Evolutionary conservation across 2,797 vertebrate species (phyloP), one percentile per base, ranked within the genome.

Genomic region (Sarcoramphus papa): DNA sequence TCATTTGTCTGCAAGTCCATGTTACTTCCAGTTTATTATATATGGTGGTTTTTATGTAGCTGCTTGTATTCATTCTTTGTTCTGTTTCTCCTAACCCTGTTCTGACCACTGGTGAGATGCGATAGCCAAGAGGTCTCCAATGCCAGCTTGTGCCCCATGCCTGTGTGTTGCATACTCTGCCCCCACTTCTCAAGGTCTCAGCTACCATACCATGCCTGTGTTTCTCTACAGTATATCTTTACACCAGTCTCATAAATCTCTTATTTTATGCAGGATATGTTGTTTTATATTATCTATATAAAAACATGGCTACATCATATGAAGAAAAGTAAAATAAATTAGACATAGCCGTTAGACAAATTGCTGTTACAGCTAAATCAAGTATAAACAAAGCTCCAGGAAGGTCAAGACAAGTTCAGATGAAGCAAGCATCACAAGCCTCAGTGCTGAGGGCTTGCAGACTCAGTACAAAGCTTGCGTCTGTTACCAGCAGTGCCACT

Each of bases 141-240:
- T 7, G 30, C 4, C 51, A 70, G 33, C 7, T 35, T 50, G 16
- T 79, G 30, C 8, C 20, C 33, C 16, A 22, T 57, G 19, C 4
- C 24, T 54, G 17, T 21, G 9, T 8, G 2, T 11, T 33, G 5
- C 1, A 0, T 54, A 5, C 13, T 64, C 33, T 79, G 30, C 7
- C 18, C 12, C 13, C 4, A 4, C 19, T 76, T 56, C 68, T 68
- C 31, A 73, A 85, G 59, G 28, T 9, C 45, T 68, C 27, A 63
- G 10, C 23, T 33, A 6, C 7, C 10, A 70, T 12, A n/a, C 12
- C 13, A 14, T 2, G 0, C 18, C 11, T 23, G 7, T 56, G 14
- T 33, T 88, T 56, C 30, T 51, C 18, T 30, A 54, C 11, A 17
- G 2, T 18, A 6, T 45, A 2, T 51, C 27, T 73, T 69, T n/a